Percentiles rank a stretch among this genome's conserved stretches.
These are phyloP conservation scores for Congeria kusceri DNA, from an alignment of 2,888 invertebrate genomes.

Conservation along the genomic window DNA sequence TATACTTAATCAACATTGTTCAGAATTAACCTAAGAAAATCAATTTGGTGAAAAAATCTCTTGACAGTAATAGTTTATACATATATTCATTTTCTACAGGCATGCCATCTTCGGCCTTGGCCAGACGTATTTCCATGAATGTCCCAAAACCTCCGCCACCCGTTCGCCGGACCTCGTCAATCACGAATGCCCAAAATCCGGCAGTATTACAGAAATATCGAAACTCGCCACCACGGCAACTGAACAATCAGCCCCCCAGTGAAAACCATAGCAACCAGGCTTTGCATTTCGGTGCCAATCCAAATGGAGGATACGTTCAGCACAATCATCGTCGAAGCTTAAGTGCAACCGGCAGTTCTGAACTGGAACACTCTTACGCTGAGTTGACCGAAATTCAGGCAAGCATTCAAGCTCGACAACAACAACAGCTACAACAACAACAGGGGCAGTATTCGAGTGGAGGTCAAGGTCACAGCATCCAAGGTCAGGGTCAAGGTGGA, in stretches of 20 bases:
- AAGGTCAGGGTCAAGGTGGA: not conserved
- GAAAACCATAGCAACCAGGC: constrained; percentile 1
- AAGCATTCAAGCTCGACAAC: constrained; percentile 72
- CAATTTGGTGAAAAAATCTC: no score
- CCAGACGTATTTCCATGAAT: constrained; percentile 74
- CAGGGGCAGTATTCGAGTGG: constrained; percentile 22
- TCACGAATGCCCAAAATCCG: constrained; percentile 72
- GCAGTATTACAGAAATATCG: constrained; percentile 69
- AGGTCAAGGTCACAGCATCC: constrained; percentile 16
- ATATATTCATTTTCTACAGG: constrained; percentile 62
- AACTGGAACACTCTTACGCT: constrained; percentile 72
- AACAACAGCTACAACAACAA: constrained; percentile 18
- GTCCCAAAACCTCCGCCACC: constrained; percentile 82
- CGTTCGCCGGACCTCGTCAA: constrained; percentile 80
- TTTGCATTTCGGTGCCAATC: constrained; percentile 39
- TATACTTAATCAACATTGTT: no score
- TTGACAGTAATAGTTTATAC: no score
- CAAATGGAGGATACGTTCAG: constrained; percentile 17
- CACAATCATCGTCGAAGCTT: constrained; percentile 63
- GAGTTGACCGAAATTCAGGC: constrained; percentile 77
- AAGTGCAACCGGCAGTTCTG: constrained; percentile 60
- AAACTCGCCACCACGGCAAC: constrained; percentile 70
- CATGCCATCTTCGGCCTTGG: constrained; percentile 74
- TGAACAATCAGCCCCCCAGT: constrained; percentile 36
- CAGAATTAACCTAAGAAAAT: no score